Percentiles rank a stretch among this genome's conserved stretches.
phyloP scores from a whole-genome alignment of 2,888 invertebrate species.

The Hipparchia sbordonii region DNA sequence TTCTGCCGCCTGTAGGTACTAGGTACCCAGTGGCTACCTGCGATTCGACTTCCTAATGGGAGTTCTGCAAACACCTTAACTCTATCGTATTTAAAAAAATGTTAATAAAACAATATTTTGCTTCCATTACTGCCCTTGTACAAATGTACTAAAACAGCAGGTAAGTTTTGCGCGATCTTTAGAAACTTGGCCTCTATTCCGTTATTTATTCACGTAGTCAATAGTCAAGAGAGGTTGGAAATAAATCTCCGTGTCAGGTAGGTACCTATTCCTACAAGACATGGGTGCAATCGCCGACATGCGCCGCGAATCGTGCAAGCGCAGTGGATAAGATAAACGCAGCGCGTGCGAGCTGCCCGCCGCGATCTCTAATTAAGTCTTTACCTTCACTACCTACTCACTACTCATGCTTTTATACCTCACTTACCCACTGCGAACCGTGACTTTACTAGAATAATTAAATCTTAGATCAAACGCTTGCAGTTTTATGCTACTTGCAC shows the following conservation, averaged over 20 bases:
- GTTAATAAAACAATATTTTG: too few species aligned
- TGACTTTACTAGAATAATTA: neutral
- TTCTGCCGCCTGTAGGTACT: too few species aligned
- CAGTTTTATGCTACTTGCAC: too few species aligned
- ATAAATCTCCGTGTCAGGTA: conserved; percentile 50
- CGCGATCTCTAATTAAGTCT: conserved; percentile 80
- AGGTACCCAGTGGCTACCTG: too few species aligned
- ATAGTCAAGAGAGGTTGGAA: conserved; percentile 41
- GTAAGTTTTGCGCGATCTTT: too few species aligned
- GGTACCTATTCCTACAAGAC: conserved; percentile 44
- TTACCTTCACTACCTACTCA: conserved; percentile 58
- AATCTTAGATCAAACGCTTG: neutral
- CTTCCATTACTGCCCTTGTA: too few species aligned
- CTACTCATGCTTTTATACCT: conserved; percentile 49
- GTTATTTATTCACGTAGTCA: neutral
- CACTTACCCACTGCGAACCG: neutral
- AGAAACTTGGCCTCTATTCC: too few species aligned
- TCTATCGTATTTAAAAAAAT: too few species aligned
- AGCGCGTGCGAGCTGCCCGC: conserved; percentile 69
- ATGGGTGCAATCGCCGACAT: conserved; percentile 56
- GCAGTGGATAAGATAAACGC: conserved; percentile 68
- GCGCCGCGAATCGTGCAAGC: conserved; percentile 54
- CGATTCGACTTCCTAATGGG: too few species aligned
- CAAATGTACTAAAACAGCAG: too few species aligned
- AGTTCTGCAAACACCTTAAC: too few species aligned